Evolutionary conservation across 2,888 invertebrate genomes (phyloP).

Genomic region (Papilio gigon): DNA sequence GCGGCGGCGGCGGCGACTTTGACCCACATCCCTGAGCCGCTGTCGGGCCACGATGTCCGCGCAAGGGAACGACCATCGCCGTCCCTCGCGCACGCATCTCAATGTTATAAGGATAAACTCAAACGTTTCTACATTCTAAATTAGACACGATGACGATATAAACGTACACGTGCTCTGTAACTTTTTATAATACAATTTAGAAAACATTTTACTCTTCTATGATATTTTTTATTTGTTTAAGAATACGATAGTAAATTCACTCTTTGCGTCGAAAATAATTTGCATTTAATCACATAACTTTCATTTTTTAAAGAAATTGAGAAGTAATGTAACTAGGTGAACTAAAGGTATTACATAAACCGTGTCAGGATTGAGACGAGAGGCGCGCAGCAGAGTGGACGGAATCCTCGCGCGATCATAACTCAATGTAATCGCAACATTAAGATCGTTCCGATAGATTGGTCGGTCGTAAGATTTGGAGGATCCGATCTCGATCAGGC

Average conservation of each 20-base stretch:
- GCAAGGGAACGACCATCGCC: slow-evolving; percentile 59
- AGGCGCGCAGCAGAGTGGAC: neutral
- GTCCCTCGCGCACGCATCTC: slow-evolving; percentile 42
- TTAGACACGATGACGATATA: neutral
- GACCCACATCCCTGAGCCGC: slow-evolving; percentile 63
- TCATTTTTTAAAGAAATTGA: neutral
- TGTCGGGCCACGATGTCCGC: slow-evolving; percentile 65
- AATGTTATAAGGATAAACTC: slow-evolving; percentile 1
- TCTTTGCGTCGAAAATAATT: no score
- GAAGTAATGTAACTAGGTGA: neutral
- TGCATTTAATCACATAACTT: neutral
- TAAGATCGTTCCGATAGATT: slow-evolving; percentile 48
- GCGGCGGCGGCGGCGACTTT: slow-evolving; percentile 63
- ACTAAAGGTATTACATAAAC: slow-evolving; percentile 9
- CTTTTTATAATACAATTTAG: neutral
- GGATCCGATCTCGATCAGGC: slow-evolving; percentile 65
- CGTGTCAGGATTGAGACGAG: slow-evolving; percentile 7
- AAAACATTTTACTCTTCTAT: neutral
- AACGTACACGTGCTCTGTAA: neutral
- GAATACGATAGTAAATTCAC: no score
- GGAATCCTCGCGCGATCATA: slow-evolving; percentile 16
- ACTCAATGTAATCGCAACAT: slow-evolving; percentile 43
- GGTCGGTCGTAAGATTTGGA: slow-evolving; percentile 56
- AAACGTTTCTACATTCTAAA: neutral
- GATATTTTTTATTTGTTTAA: no score